Conservation (phyloP, 2,888 invertebrate genomes). For the Sturmia bella region DNA sequence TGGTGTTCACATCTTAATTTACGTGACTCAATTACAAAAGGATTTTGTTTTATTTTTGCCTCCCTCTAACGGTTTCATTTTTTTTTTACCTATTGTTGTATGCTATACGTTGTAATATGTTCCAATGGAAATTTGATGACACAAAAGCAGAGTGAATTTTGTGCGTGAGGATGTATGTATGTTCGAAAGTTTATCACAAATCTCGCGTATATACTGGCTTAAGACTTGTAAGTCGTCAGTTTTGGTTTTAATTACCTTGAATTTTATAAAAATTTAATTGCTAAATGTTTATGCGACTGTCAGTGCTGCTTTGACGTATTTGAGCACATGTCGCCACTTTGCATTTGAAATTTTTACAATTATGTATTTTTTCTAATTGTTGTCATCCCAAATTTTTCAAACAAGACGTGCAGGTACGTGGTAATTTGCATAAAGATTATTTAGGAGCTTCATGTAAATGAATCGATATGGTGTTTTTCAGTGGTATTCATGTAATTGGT, state of each 20-base stretch:
- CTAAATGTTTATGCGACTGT: slow-evolving; percentile 7
- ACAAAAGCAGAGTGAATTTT: slow-evolving; percentile 27
- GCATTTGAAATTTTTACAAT: no score
- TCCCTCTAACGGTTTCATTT: slow-evolving; percentile 50
- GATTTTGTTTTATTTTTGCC: slow-evolving; percentile 69
- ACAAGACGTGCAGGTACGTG: no score
- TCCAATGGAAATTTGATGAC: slow-evolving; percentile 33
- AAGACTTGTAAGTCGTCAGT: not conserved
- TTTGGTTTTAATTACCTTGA: not conserved
- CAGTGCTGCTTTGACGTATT: not conserved
- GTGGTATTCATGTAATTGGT: no score
- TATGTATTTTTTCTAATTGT: no score
- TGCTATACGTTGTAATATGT: slow-evolving; percentile 27
- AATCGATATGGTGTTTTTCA: no score
- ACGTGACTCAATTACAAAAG: slow-evolving; percentile 79
- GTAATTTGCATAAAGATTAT: no score
- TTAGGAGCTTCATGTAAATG: no score
- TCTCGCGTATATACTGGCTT: slow-evolving; percentile 39
- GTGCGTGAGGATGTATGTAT: not conserved
- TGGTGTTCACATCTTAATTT: slow-evolving; percentile 72
- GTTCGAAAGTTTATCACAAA: not conserved
- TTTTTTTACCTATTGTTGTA: slow-evolving; percentile 13
- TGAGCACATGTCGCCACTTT: no score
- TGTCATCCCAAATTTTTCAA: no score
- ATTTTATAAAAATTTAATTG: slow-evolving; percentile 28